Evolutionary conservation across 2,797 vertebrate species (phyloP).

Genomic region (Melanotaenia pygmaea): DNA sequence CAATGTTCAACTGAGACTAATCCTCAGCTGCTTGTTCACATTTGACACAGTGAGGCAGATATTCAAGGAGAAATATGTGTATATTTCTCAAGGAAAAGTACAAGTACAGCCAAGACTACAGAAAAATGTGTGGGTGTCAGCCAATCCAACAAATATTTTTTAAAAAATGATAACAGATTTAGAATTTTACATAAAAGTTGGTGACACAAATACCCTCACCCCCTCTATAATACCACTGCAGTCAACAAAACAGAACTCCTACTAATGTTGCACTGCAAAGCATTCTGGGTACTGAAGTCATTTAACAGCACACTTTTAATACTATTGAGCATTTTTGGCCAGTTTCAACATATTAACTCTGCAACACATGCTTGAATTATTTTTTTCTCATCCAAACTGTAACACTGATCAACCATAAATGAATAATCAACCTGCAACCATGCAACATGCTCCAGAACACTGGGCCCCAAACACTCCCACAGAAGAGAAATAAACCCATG

Average conservation of each 20-base stretch:
- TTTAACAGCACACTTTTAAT: background rate
- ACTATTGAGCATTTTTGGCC: background rate
- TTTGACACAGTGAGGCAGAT: conserved; percentile 6
- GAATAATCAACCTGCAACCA: background rate
- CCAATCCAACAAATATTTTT: background rate
- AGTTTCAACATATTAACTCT: background rate
- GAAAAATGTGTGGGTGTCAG: rapidly evolving
- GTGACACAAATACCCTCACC: rapidly evolving
- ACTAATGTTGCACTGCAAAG: conserved; percentile 5
- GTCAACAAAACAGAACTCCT: conserved; percentile 1
- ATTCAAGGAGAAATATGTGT: background rate
- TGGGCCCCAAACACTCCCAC: no score
- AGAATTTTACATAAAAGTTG: background rate
- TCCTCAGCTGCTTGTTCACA: conserved; percentile 9
- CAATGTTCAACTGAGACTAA: conserved; percentile 46
- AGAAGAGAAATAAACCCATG: background rate
- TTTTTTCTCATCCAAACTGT: background rate
- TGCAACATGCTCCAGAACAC: no score
- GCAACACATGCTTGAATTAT: background rate
- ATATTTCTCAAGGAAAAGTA: background rate
- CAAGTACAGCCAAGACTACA: background rate
- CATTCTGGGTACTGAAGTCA: conserved; percentile 49
- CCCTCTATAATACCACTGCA: background rate
- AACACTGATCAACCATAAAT: background rate
- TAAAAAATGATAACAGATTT: background rate